Evolutionary conservation across 2,888 invertebrate species (phyloP).

Genomic region (Meganola albula): DNA sequence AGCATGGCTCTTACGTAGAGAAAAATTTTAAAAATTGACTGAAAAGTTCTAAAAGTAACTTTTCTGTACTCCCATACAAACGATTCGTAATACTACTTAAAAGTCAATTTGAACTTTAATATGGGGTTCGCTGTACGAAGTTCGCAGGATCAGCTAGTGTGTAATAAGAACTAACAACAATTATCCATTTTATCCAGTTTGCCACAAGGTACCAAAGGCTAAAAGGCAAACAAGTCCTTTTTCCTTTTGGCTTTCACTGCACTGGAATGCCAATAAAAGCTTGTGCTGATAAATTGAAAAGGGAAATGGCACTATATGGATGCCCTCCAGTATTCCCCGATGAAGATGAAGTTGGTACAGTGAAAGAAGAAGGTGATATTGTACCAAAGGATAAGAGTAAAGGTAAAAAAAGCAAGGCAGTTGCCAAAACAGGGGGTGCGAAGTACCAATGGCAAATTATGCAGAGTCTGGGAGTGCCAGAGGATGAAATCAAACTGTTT

Average conservation of each 20-base stretch:
- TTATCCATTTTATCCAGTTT: conserved; percentile 84
- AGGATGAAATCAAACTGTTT: conserved; percentile 96
- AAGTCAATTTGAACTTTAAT: too few species aligned
- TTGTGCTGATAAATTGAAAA: conserved; percentile 96
- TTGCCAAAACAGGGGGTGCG: conserved; percentile 91
- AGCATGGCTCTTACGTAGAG: too few species aligned
- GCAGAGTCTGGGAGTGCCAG: conserved; percentile 91
- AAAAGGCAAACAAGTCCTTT: conserved; percentile 92
- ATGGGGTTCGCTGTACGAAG: too few species aligned
- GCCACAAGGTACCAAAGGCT: conserved; percentile 94
- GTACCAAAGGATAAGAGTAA: conserved; percentile 82
- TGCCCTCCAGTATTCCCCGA: conserved; percentile 94
- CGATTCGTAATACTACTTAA: too few species aligned
- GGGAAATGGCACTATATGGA: conserved; percentile 95
- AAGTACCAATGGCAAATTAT: conserved; percentile 99
- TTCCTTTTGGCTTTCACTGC: conserved; percentile 99
- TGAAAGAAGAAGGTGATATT: conserved; percentile 74
- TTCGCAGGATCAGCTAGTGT: too few species aligned
- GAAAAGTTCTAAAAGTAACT: too few species aligned
- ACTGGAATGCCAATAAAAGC: conserved; percentile 99
- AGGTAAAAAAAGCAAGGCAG: conserved; percentile 97
- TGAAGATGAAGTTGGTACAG: conserved; percentile 63
- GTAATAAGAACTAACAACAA: too few species aligned
- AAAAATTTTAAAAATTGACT: too few species aligned
- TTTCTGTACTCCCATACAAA: too few species aligned